Base-by-base conservation (phyloP, 2,113 vertebrate genomes). In the Pelusios castaneus region DNA sequence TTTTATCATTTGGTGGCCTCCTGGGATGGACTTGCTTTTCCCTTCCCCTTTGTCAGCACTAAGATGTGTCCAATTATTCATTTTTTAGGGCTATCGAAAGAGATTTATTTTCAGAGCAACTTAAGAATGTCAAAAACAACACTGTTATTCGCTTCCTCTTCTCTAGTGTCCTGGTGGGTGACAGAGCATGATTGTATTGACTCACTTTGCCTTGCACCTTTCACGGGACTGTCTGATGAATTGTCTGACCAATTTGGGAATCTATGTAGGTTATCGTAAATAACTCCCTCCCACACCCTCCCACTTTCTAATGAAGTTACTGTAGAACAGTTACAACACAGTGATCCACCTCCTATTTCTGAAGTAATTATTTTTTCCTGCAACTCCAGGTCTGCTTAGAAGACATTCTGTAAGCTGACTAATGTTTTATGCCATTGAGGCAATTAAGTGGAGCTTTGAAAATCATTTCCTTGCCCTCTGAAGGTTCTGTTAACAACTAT, bases 81-180 rank as follows among this genome's bases (percentile, higher is more conserved):
- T 91, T 94, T 96, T 96, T 97, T 56, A 84, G 41, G 80, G 38
- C 84, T 96, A 87, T 96, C 95, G 79, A 96, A 97, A 97, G 85
- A 95, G 91, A 98, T 98, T 97, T 97, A 96, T 96, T 98, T 97
- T 95, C 83, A 92, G 96, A 81, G 95, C 97, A 96, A 96, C 84
- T 92, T 96, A 97, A 95, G 97, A 97, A 97, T 96, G 96, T 95
- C 95, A 97, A 95, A 97, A 95, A 85, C 93, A 97, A 95, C 95
- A 95, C 75, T 51, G 76, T 94, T 96, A 96, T 83, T 89, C 96
- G 97, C 97, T 93, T n/a, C n/a, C n/a, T n/a, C n/a, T n/a, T n/a
- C n/a, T n/a, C n/a, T n/a, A n/a, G n/a, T n/a, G n/a, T n/a, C n/a
- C n/a, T n/a, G n/a, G n/a, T n/a, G n/a, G n/a, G n/a, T n/a, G n/a